phyloP scores from a whole-genome alignment of 2,888 invertebrate species.

The Rambutsinella grinnellia region DNA sequence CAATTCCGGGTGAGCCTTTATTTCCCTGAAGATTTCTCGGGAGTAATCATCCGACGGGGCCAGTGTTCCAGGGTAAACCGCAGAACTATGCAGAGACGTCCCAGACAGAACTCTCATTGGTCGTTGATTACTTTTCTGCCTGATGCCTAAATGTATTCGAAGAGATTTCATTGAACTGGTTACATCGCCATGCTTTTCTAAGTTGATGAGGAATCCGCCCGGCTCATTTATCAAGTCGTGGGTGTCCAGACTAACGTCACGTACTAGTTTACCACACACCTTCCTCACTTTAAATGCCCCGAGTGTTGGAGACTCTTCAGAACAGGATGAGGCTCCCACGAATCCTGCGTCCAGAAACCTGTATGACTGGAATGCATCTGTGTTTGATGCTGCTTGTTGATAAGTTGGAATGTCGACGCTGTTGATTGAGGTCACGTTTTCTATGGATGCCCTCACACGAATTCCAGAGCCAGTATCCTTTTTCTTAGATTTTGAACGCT shows the following conservation, averaged over 20 bases:
- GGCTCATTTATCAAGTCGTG: constrained; percentile 41
- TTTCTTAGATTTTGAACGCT: too few species aligned
- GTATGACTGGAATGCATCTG: too few species aligned
- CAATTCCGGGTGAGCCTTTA: constrained; percentile 1
- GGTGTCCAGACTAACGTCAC: constrained; percentile 36
- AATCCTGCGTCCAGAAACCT: background rate
- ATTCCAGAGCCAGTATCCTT: too few species aligned
- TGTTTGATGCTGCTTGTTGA: too few species aligned
- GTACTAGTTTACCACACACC: constrained; percentile 15
- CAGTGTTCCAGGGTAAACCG: constrained; percentile 21
- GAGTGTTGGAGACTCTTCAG: background rate
- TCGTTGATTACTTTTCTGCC: background rate
- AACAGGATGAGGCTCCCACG: background rate
- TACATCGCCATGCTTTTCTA: constrained; percentile 17
- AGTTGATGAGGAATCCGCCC: constrained; percentile 28
- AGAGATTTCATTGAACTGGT: background rate
- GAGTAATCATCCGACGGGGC: constrained; percentile 51
- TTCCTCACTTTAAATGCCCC: background rate
- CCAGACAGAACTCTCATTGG: background rate
- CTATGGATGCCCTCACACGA: too few species aligned
- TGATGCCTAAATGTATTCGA: constrained; percentile 31
- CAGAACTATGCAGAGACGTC: background rate
- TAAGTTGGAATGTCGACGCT: too few species aligned
- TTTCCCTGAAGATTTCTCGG: constrained; percentile 35
- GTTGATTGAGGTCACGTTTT: too few species aligned